phyloP scores from a whole-genome alignment of 2,113 vertebrate genomes.

The Sapajus apella region DNA sequence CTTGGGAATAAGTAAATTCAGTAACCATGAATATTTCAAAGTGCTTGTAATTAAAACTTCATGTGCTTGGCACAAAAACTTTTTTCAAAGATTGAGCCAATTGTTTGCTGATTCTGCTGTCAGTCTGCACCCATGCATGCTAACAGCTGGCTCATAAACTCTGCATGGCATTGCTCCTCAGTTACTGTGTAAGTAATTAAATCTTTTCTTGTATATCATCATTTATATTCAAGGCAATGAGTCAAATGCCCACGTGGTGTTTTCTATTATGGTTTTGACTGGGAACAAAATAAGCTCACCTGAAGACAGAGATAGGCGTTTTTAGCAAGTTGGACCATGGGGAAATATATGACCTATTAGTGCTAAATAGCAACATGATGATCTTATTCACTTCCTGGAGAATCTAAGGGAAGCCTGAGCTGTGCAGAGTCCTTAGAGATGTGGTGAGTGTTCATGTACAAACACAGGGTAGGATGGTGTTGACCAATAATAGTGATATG shows the following conservation, averaged over 20 bases:
- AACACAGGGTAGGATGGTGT: not conserved
- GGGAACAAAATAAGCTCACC: not conserved
- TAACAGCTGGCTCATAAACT: constrained; percentile 75
- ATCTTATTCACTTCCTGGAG: not conserved
- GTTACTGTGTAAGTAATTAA: constrained; percentile 52
- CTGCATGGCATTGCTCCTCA: constrained; percentile 4
- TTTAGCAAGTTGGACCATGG: not conserved
- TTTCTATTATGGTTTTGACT: constrained; percentile 21
- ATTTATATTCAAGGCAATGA: constrained; percentile 67
- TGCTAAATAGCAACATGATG: not conserved
- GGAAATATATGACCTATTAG: not conserved
- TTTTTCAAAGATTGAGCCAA: constrained; percentile 57
- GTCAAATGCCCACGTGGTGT: constrained; percentile 11
- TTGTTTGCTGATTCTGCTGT: constrained; percentile 71
- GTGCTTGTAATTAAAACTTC: constrained; percentile 85
- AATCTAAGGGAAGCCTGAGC: not conserved
- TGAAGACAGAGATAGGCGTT: not conserved
- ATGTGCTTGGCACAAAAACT: constrained; percentile 79
- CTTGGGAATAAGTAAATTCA: constrained; percentile 77
- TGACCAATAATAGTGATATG: not conserved
- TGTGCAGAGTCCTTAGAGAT: not conserved
- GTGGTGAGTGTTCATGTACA: not conserved
- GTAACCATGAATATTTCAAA: constrained; percentile 83
- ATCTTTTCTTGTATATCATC: not conserved
- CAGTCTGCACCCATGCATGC: constrained; percentile 25